Evolutionary conservation across 2,797 vertebrate species (phyloP).

Genomic region (Erpetoichthys calabaricus): DNA sequence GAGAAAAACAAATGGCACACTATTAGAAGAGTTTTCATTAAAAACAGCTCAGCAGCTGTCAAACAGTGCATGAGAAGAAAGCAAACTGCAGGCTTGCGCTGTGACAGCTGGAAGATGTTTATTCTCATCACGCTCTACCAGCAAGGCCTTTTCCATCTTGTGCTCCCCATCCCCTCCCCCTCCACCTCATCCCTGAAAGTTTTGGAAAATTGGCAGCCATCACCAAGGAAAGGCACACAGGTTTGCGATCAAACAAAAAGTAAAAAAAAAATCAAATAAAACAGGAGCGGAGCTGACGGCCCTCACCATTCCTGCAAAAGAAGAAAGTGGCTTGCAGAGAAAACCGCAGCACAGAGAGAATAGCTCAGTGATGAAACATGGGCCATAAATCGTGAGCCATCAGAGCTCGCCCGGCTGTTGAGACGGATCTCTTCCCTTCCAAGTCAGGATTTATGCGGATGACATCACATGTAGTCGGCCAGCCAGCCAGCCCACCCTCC

Average conservation of each 20-base stretch:
- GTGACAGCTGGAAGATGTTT: no score
- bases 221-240: slow-evolving; percentile 35
- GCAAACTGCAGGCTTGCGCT: no score
- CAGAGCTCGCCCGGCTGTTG: slow-evolving; percentile 2
- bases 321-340: slow-evolving; percentile 14
- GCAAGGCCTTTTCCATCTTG: no score
- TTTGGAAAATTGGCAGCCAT: slow-evolving; percentile 45
- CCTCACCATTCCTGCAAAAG: background rate
- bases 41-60: no score
- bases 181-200: no score
- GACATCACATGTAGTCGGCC: background rate
- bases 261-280: slow-evolving; percentile 34
- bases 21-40: no score
- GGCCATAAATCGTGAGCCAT: slow-evolving; percentile 4
- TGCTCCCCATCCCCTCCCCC: no score
- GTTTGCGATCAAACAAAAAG: slow-evolving; percentile 33
- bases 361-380: slow-evolving; percentile 2
- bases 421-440: slow-evolving; percentile 1
- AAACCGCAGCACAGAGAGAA: slow-evolving; percentile 3
- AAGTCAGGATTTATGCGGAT: slow-evolving; percentile 3
- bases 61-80: no score
- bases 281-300: slow-evolving; percentile 22
- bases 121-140: no score
- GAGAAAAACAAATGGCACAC: no score
- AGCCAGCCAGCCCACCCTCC: background rate